These are phyloP conservation scores for Drosophila tripunctata DNA, from an alignment of 2,888 invertebrate species.

Conservation along the genomic window DNA sequence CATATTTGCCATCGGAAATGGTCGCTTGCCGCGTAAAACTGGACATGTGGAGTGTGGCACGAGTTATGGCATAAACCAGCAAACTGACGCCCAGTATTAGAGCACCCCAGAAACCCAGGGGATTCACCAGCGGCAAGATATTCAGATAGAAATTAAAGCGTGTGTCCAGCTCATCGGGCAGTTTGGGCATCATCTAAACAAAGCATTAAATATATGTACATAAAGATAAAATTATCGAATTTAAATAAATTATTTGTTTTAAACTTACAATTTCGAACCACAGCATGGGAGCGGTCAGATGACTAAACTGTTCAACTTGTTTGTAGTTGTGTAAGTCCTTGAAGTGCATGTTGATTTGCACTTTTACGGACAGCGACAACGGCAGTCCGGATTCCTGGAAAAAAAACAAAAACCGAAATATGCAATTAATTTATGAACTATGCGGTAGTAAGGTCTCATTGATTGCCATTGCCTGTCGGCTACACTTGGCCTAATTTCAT, in stretches of 20 bases:
- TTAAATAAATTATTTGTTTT: background rate
- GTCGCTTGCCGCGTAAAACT: conserved; percentile 64
- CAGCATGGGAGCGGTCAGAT: conserved; percentile 91
- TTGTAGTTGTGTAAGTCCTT: conserved; percentile 88
- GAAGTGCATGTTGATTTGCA: conserved; percentile 94
- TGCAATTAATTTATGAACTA: conserved; percentile 42
- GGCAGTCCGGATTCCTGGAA: conserved; percentile 90
- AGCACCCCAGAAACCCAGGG: conserved; percentile 81
- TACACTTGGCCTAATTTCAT: conserved; percentile 65
- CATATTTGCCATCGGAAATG: conserved; percentile 77
- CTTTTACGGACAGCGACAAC: conserved; percentile 90
- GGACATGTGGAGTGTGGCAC: conserved; percentile 81
- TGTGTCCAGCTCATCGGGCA: conserved; percentile 87
- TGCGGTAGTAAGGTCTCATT: conserved; percentile 18
- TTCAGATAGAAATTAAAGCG: conserved; percentile 91
- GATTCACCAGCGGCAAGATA: conserved; percentile 88
- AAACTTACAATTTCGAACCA: conserved; percentile 97
- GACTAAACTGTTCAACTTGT: conserved; percentile 88
- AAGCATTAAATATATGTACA: background rate
- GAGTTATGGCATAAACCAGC: conserved; percentile 80
- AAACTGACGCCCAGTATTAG: conserved; percentile 74
- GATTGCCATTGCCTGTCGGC: conserved; percentile 25
- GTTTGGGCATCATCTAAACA: conserved; percentile 89
- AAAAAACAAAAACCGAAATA: conserved; percentile 52
- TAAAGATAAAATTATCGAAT: too few relatives aligned